Base-by-base conservation (phyloP, 2,113 vertebrate species). In the Sitta europaea region DNA sequence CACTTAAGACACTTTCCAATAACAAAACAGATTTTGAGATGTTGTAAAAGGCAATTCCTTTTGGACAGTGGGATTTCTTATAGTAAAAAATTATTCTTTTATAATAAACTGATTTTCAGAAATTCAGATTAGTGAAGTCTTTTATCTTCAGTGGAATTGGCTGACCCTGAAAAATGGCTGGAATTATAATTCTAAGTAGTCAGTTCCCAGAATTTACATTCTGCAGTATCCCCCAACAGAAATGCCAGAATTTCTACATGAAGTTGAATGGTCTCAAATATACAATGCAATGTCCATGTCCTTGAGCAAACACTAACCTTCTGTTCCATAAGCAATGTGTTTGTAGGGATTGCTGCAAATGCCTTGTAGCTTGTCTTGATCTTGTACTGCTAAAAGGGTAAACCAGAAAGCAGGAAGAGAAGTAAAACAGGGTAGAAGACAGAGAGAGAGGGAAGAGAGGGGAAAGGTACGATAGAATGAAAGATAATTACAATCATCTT, bases 271-370 rank as follows among this genome's bases (percentile, higher is more conserved):
- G 10, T 55, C n/a, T 63, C 53, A 86, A 55, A 92, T 71, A 76
- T 10, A 78, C 35, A 88, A 74, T 3, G 11, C 47, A 90, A 58
- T 71, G 90, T 33, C 73, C 87, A 79, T 54, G 61, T 55, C 89
- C 92, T 38, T 92, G 50, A 94, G 71, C 81, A 94, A 94, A 86
- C 94, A 98, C 98, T 99, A 95, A 99, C 99, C 99, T 99, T 99
- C 98, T 99, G 99, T 95, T 99, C 99, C 98, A 99, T 96, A 85
- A 99, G 99, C 63, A 99, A 97, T 83, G 98, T 99, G 97, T 99
- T 99, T 96, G 99, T 99, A 92, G 99, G 99, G 95, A 99, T 99
- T 91, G 99, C 99, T 93, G 99, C 99, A 70, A 99, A 98, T 17
- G 98, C 98, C 98, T 99, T 99, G 98, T 99, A 99, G 98, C 97